A percentile compares a stretch with the other conserved stretches of the same genome.
Evolutionary conservation across 2,113 vertebrate species (phyloP).

Genomic region (Morone saxatilis): DNA sequence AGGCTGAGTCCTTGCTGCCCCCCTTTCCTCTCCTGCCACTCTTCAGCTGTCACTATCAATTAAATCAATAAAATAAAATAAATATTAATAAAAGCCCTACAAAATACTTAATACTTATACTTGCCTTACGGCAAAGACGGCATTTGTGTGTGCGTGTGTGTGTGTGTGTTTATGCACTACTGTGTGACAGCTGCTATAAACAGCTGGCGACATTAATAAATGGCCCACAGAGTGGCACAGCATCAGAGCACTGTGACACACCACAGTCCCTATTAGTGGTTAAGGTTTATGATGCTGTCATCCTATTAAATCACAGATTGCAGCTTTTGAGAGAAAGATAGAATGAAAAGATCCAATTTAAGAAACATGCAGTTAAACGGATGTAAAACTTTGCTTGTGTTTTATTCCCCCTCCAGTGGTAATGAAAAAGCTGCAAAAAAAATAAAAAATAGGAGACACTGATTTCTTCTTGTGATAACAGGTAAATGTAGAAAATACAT

Average conservation of each 20-base stretch:
- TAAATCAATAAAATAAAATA: too few relatives aligned
- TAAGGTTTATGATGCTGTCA: constrained; percentile 35
- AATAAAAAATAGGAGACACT: not conserved
- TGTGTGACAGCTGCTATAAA: constrained; percentile 55
- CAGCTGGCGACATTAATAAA: constrained; percentile 39
- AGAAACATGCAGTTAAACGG: constrained; percentile 39
- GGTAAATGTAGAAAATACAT: not conserved
- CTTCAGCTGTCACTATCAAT: too few relatives aligned
- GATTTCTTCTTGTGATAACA: not conserved
- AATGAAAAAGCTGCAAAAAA: not conserved
- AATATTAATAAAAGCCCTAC: too few relatives aligned
- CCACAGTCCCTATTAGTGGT: constrained; percentile 37
- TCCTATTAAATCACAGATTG: constrained; percentile 49
- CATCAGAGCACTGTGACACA: constrained; percentile 55
- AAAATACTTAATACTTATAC: too few relatives aligned
- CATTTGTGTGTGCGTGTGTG: not conserved
- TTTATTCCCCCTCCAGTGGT: not conserved
- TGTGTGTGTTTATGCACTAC: constrained; percentile 16
- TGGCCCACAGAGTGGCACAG: constrained; percentile 32
- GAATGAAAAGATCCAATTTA: constrained; percentile 48
- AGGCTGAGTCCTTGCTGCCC: too few relatives aligned
- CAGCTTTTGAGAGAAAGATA: constrained; percentile 20
- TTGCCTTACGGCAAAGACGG: not conserved
- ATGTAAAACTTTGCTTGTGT: not conserved
- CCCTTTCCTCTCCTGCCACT: too few relatives aligned